These are phyloP conservation scores for Nephrotoma flavescens DNA, from an alignment of 2,888 invertebrate species.

Conservation along the genomic window DNA sequence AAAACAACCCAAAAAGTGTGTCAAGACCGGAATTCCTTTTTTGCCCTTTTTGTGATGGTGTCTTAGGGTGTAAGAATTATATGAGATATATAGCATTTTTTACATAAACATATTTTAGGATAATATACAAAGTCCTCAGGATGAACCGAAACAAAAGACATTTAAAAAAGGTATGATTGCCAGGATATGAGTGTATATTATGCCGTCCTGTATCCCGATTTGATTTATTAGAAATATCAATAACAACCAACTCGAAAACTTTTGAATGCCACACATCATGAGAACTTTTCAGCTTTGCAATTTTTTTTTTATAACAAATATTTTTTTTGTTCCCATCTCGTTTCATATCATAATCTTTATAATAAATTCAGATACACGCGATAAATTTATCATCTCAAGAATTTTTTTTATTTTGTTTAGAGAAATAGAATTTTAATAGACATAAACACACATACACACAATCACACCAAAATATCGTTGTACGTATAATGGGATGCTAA, in stretches of 20 bases:
- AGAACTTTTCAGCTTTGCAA: neutral
- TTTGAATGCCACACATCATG: neutral
- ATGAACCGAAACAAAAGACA: neutral
- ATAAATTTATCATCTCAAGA: neutral
- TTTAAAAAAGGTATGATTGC: neutral
- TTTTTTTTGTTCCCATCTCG: neutral
- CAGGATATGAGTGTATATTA: neutral
- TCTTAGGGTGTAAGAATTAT: neutral
- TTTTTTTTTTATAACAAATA: neutral
- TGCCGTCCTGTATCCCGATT: neutral
- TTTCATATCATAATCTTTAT: neutral
- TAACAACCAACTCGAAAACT: neutral
- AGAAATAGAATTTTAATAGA: neutral
- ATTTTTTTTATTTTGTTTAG: neutral
- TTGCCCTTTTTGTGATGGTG: neutral
- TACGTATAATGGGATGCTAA: neutral
- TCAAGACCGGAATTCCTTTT: neutral
- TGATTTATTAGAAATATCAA: neutral
- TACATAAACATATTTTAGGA: neutral
- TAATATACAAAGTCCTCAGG: neutral
- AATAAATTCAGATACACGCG: neutral
- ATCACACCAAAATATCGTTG: neutral
- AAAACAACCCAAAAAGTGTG: neutral
- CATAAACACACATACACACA: neutral
- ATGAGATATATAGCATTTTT: neutral